Base-by-base conservation (phyloP, 2,888 invertebrate genomes). In the Dinocampus coccinellae region DNA sequence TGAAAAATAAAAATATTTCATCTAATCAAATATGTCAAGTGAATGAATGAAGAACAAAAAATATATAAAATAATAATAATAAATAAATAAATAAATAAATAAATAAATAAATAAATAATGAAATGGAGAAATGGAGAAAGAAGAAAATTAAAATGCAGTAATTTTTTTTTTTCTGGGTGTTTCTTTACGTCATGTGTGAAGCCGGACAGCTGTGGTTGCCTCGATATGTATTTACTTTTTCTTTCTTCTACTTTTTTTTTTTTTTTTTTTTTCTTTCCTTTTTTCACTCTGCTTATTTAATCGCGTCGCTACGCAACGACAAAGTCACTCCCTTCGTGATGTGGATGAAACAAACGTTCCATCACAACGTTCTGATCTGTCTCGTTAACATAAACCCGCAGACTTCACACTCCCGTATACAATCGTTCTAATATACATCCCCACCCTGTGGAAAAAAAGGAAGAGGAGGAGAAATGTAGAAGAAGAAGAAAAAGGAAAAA, bases 401-500 rank as follows among this genome's bases (percentile, higher is more conserved):
- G n/a, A n/a, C n/a, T n/a, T n/a, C 7, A 29, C 47, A 47, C 7
- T 47, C 47, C 7, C 16, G 16, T 47, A 6, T 7, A 47, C 47
- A 47, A 47, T 47, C 16, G 47, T 47, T 9, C 47, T 20, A 47
- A 47, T 47, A 47, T 47, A 47, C 16, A 47, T 47, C 16, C 47
- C 47, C 47, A 47, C 47, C 47, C 4, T 47, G 20, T 16, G 16
- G 9, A n/a, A 47, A 39, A 47, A 16, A 16, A n/a, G 16, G 7
- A n/a, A 7, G 47, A 47, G 16, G 16, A 16, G 7, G 7, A 29
- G 3, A 29, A 29, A 29, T 29, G 7, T 29, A 64, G 47, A 57
- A 66, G 65, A 66, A 10, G 4, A 57, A 57, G 55, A 66, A 39
- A 34, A 24, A 66, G 47, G 3, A 16, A 16, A 7, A 20, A 4